Evolutionary conservation across 2,797 vertebrate species (phyloP).

Genomic region (Lithobates pipiens): DNA sequence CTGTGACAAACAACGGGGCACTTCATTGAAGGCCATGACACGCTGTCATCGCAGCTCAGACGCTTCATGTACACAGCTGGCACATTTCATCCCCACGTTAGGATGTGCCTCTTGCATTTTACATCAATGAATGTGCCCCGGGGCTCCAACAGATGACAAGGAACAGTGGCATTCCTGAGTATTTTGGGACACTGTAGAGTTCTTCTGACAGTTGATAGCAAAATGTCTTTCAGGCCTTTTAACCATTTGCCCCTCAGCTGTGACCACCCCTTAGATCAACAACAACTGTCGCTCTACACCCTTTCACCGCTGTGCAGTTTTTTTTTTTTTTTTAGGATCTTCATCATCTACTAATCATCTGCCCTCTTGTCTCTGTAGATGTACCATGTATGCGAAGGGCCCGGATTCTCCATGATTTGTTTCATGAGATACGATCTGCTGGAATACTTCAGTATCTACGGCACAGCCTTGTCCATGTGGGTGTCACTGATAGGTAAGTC

Average conservation of each 20-base stretch:
- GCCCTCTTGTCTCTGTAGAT: slow-evolving; percentile 74
- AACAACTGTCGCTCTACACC: slow-evolving; percentile 16
- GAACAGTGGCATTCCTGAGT: background rate
- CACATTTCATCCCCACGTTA: background rate
- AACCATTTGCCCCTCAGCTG: slow-evolving; percentile 49
- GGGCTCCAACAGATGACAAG: background rate
- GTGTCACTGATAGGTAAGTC: slow-evolving; percentile 93
- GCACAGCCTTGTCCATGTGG: slow-evolving; percentile 96
- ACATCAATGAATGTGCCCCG: background rate
- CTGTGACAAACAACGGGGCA: too few species aligned
- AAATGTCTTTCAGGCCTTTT: slow-evolving; percentile 15
- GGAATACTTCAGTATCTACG: slow-evolving; percentile 93
- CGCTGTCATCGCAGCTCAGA: background rate
- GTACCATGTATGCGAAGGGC: slow-evolving; percentile 88
- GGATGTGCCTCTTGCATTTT: background rate
- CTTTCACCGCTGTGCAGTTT: slow-evolving; percentile 13
- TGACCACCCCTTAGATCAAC: background rate
- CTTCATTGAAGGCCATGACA: too few species aligned
- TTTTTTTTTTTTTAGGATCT: too few species aligned
- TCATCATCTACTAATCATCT: background rate
- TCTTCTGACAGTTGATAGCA: background rate
- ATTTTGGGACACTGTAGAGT: background rate
- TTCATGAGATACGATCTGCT: slow-evolving; percentile 91
- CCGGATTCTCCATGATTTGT: slow-evolving; percentile 88
- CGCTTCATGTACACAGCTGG: background rate